These are phyloP conservation scores for sheep (Ovis aries) DNA, from an alignment of 2,113 vertebrate species.

Conservation along the genomic window ARS-UI_Ramb_v3.0 NC_056059.1:110551001-110551500, in stretches of 20 bases:
- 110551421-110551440: neutral
- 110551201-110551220: neutral
- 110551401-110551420: neutral
- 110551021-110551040: neutral
- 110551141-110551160: neutral
- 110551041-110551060: neutral
- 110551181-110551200: neutral
- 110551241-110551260: neutral
- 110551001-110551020: neutral
- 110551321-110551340: neutral
- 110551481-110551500: neutral
- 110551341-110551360: neutral
- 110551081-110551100: neutral
- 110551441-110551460: neutral
- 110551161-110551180: neutral
- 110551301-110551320: neutral
- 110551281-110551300: neutral
- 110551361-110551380: neutral
- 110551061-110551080: neutral
- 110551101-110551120: neutral
- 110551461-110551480: neutral
- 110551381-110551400: neutral
- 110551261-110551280: neutral
- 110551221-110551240: neutral
- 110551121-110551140: neutral